Evolutionary conservation across 2,113 vertebrate species (phyloP).

Genomic region (Dendropsophus ebraccatus): DNA sequence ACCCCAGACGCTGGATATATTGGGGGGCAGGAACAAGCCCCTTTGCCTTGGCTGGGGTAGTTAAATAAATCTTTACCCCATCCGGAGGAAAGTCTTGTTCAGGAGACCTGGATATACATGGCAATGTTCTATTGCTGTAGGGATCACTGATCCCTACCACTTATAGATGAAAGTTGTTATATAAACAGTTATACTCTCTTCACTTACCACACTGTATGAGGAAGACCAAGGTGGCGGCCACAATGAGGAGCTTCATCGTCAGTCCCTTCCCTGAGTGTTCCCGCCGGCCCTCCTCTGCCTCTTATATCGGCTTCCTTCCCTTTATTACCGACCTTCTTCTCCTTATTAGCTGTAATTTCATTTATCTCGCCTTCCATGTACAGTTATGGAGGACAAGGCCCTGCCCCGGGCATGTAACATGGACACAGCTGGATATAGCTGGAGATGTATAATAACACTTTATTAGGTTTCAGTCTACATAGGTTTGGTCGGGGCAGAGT

Average conservation of each 20-base stretch:
- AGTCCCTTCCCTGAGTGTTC: not conserved
- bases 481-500: too few species aligned
- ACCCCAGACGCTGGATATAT: too few species aligned
- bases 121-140: not conserved
- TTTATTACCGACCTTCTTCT: constrained; percentile 41
- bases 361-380: not conserved
- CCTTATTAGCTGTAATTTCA: constrained; percentile 42
- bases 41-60: not conserved
- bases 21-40: not conserved
- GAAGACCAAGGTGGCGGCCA: constrained; percentile 1
- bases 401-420: not conserved
- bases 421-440: not conserved
- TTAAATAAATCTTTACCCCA: too few species aligned
- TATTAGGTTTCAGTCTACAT: not conserved
- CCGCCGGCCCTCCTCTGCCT: not conserved
- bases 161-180: not conserved
- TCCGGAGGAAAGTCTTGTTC: not conserved
- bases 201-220: constrained; percentile 43
- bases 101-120: not conserved
- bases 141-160: not conserved
- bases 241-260: constrained; percentile 6
- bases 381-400: not conserved
- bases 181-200: not conserved
- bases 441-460: too few species aligned
- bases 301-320: constrained; percentile 25